A percentile compares a stretch with the other conserved stretches of the same genome.
Evolutionary conservation across 2,888 invertebrate species (phyloP).

Genomic region (Tetranychus piercei): DNA sequence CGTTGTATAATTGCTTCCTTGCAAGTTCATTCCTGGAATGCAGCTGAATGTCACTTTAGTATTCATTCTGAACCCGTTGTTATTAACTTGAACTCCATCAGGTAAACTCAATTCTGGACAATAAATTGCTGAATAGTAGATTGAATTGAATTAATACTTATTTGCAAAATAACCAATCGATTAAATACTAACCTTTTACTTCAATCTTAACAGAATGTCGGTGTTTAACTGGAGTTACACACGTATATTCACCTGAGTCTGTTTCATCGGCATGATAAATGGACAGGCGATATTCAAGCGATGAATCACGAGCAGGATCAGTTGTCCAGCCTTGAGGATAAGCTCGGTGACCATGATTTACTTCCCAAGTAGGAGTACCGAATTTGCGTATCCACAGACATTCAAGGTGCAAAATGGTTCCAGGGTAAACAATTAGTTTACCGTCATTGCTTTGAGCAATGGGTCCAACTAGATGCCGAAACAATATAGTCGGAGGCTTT

Average conservation of each 20-base stretch:
- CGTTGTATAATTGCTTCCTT: slow-evolving; percentile 51
- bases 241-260: slow-evolving; percentile 64
- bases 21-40: slow-evolving; percentile 53
- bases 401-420: slow-evolving; percentile 66
- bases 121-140: slow-evolving; percentile 43
- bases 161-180: not conserved
- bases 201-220: slow-evolving; percentile 56
- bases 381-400: slow-evolving; percentile 69
- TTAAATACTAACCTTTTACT: slow-evolving; percentile 39
- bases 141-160: not conserved
- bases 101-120: slow-evolving; percentile 54
- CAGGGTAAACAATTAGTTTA: slow-evolving; percentile 62
- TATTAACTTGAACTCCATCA: slow-evolving; percentile 52
- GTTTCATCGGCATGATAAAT: slow-evolving; percentile 60
- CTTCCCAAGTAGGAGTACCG: slow-evolving; percentile 65
- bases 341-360: slow-evolving; percentile 36
- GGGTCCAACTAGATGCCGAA: slow-evolving; percentile 59
- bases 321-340: slow-evolving; percentile 61
- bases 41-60: slow-evolving; percentile 54
- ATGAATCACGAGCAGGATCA: slow-evolving; percentile 56
- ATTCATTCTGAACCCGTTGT: slow-evolving; percentile 52
- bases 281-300: slow-evolving; percentile 58
- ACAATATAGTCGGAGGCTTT: slow-evolving; percentile 63
- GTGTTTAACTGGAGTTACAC: slow-evolving; percentile 64
- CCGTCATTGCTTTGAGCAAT: slow-evolving; percentile 73